Conservation (phyloP, 1,140 invertebrate genomes). For the Drosophila setifemur region DNA sequence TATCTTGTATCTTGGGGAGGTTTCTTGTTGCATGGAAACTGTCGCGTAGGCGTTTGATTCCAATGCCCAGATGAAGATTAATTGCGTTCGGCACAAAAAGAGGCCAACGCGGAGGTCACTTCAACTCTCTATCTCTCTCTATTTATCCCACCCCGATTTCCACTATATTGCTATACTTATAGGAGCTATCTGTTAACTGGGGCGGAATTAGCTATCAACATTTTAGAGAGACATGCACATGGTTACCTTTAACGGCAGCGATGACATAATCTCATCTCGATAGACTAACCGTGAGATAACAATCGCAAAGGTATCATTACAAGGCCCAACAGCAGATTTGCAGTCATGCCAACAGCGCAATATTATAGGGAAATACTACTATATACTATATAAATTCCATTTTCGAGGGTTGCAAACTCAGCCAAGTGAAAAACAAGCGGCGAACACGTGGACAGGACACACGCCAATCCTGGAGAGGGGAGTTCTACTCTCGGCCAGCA, state of each 20-base stretch:
- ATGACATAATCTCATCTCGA: conserved; percentile 55
- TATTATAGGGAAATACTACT: not conserved
- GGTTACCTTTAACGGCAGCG: conserved; percentile 59
- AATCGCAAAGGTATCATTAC: conserved; percentile 63
- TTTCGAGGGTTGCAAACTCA: conserved; percentile 34
- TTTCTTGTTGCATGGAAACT: conserved; percentile 22
- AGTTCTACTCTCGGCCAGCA: conserved; percentile 33
- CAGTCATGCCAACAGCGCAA: conserved; percentile 46
- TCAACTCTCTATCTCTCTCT: not conserved
- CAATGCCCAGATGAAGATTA: conserved; percentile 68
- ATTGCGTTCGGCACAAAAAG: conserved; percentile 59
- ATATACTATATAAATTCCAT: not conserved
- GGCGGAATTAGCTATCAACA: conserved; percentile 63
- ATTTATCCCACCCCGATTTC: not conserved
- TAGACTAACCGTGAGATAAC: conserved; percentile 55
- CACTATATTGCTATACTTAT: too few relatives aligned
- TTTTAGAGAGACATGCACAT: conserved; percentile 43
- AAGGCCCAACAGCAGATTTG: conserved; percentile 42
- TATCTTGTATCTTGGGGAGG: conserved; percentile 11
- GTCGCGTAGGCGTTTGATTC: conserved; percentile 61
- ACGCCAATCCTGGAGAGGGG: conserved; percentile 23
- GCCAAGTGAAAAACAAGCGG: conserved; percentile 66
- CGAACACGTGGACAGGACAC: conserved; percentile 61
- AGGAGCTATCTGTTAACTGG: conserved; percentile 44
- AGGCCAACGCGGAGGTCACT: conserved; percentile 57